Conservation (phyloP, 2,797 vertebrate species). For the Siniperca obscura region DNA sequence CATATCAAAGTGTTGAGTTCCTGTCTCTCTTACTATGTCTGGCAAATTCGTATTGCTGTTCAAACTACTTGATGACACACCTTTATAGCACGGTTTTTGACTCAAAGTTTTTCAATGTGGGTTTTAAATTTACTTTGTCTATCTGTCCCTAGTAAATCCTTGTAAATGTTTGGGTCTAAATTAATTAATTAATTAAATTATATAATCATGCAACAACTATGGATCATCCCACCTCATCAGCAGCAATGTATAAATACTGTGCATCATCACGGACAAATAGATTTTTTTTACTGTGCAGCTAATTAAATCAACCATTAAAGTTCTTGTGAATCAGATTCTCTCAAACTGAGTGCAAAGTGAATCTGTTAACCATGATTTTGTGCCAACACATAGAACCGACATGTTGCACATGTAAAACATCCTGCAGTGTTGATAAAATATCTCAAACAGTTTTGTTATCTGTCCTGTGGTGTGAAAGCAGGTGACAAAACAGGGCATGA, state of each 20-base stretch:
- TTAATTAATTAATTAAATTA: background rate
- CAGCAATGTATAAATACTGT: background rate
- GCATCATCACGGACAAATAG: background rate
- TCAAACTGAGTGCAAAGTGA: background rate
- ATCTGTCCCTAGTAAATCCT: background rate
- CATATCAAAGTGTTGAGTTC: background rate
- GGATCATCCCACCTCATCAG: too few species aligned
- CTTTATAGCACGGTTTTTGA: too few species aligned
- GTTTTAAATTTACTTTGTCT: background rate
- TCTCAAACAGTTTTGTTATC: background rate
- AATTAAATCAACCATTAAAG: background rate
- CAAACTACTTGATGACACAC: too few species aligned
- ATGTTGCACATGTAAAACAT: background rate
- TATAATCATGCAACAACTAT: background rate
- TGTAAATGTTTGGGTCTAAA: background rate
- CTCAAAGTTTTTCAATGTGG: background rate
- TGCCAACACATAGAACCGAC: background rate
- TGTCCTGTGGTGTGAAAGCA: background rate
- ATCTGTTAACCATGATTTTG: background rate
- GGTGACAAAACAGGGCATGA: too few species aligned
- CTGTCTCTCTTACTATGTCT: background rate
- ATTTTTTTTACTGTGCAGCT: background rate
- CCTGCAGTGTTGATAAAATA: background rate
- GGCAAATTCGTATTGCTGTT: too few species aligned
- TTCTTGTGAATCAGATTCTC: background rate